A percentile compares a stretch with the other conserved stretches of the same genome.
Conservation (phyloP, 2,888 invertebrate genomes). For the Reticulitermes lucifugus region DNA sequence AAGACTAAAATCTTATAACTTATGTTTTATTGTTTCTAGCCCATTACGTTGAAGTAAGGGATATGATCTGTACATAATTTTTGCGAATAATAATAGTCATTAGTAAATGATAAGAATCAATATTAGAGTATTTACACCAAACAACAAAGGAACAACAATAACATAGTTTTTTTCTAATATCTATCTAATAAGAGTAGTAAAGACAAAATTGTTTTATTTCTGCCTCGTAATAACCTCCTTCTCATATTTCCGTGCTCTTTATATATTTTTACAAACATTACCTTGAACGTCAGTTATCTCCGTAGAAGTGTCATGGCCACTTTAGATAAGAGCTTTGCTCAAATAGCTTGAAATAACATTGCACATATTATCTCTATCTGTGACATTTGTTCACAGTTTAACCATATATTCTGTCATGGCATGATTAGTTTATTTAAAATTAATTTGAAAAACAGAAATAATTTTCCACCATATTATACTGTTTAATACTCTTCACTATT, state of each 20-base stretch:
- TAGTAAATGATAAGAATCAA: conserved; percentile 50
- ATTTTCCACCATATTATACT: neutral
- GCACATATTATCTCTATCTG: neutral
- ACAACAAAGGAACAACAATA: conserved; percentile 54
- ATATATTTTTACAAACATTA: conserved; percentile 3
- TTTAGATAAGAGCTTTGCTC: neutral
- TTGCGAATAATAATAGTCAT: conserved; percentile 42
- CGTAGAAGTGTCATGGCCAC: conserved; percentile 5
- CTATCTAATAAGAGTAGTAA: conserved; percentile 42
- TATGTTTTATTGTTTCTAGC: conserved; percentile 46
- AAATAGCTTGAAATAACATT: neutral
- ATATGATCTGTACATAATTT: conserved; percentile 52
- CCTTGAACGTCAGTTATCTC: neutral
- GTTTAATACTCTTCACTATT: neutral
- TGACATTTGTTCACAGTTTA: neutral
- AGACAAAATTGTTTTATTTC: conserved; percentile 24
- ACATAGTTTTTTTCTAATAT: conserved; percentile 37
- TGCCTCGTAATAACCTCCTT: conserved; percentile 15
- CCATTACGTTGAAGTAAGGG: conserved; percentile 44
- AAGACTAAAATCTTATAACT: conserved; percentile 41
- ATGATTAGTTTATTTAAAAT: neutral
- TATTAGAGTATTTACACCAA: conserved; percentile 54
- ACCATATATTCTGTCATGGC: neutral
- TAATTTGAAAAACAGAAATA: neutral
- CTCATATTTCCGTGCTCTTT: conserved; percentile 8